Base-by-base conservation (phyloP, 2,113 vertebrate genomes). In the Leucosticte australis region DNA sequence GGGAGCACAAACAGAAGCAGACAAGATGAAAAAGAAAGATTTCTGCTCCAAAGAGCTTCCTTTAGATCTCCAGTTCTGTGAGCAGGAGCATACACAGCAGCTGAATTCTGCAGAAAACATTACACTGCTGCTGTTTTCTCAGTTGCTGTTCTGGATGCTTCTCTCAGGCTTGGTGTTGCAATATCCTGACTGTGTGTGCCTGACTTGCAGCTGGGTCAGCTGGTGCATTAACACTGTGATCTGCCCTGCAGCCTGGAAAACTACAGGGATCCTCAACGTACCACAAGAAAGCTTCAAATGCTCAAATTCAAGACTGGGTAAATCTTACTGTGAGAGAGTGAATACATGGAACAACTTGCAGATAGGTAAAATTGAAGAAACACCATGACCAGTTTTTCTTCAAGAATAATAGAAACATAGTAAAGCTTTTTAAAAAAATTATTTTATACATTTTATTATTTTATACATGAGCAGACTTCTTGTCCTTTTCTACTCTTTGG, bases 201-300 rank as follows among this genome's bases (percentile, higher is more conserved):
- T 77, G 55, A 73, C 23, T 13, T 55, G 59, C 28, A 82, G 60
- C 33, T 3, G 2, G 30, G 26, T 47, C 63, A 53, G 59, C 3
- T 80, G 63, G 30, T 11, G 6, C 24, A 80, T 50, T 19, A 42
- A 70, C 56, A 53, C 33, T 13, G 2, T 1, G 17, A 62, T 41
- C 64, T 60, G 71, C 44, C 23, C 39, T 47, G 63, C 14, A 77
- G 59, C 39, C 64, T 27, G 15, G 26, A 42, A 68, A 21, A 31
- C 31, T 69, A 21, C 26, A 46, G 9, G 41, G 22, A 37, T 46
- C 44, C 28, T 37, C 30, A 50, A 7, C 0, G 0, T 0, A 53
- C 44, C 26, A 60, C n/a, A 63, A 59, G 64, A 80, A 83, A 80
- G 53, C 49, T 60, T 71, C 56, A 41, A 59, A 57, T 57, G 23